Base-by-base conservation (phyloP, 2,113 vertebrate species). In the Petromus typicus region DNA sequence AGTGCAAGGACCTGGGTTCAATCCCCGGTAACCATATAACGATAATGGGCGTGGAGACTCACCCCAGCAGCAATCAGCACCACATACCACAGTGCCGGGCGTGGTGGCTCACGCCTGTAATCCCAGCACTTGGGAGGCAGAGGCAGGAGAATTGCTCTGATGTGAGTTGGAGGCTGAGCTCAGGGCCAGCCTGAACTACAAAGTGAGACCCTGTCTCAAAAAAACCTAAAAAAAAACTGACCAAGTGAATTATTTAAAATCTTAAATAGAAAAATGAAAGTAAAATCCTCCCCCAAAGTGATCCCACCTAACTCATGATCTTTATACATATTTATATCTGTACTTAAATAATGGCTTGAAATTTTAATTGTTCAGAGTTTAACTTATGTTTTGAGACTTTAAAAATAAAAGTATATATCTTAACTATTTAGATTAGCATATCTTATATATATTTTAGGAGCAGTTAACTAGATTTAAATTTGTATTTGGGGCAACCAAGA, bases 371-470 rank as follows among this genome's bases (percentile, higher is more conserved):
- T 32, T 97, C 30, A 71, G 20, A 88, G 56, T 86, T 88, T 95
- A 93, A 86, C 27, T 89, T 95, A 25, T 90, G 34, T 86, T 96
- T 95, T 88, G 83, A 48, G 73, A 73, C 86, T 96, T 84, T 54
- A 76, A 84, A 84, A 92, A 96, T 64, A 82, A 91, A 91, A 5
- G n/a, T 43, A 2, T 91, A 85, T 9, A 59, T 67, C 48, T 30
- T 80, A 37, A 37, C 30, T 81, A 6, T 87, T 86, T 89, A 90
- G 56, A 30, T 78, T 93, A 63, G 34, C 5, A 34, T 84, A 80
- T 59, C 69, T 66, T 25, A 34, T 88, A 43, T 0, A 51, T 25
- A n/a, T 86, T 80, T 7, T 59, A 69, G 57, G 43, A 93, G 13
- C 75, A 93, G 75, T 95, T 90, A 90, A 64, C 32, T 81, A 90